phyloP scores from a whole-genome alignment of 1,140 invertebrate genomes.

The Lepeophtheirus salmonis region DNA sequence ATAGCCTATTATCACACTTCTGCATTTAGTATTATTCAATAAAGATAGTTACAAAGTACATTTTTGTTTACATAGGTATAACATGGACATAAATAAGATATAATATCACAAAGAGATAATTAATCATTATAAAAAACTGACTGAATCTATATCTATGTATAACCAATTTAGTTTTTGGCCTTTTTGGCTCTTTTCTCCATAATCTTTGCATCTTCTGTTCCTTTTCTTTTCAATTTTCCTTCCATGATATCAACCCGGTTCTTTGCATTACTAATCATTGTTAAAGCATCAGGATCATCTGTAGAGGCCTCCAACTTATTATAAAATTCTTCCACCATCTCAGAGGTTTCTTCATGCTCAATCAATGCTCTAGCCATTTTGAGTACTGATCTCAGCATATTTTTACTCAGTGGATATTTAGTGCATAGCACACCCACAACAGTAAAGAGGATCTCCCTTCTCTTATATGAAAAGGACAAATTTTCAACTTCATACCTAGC shows the following conservation, averaged over 20 bases:
- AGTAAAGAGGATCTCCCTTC: background rate
- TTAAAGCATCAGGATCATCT: background rate
- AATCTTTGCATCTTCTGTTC: too few relatives aligned
- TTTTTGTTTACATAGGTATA: too few relatives aligned
- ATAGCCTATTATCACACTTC: too few relatives aligned
- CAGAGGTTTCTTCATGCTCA: background rate
- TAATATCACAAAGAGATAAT: too few relatives aligned
- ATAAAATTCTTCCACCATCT: background rate
- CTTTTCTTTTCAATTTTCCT: background rate
- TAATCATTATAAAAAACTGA: too few relatives aligned
- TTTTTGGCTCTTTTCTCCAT: too few relatives aligned
- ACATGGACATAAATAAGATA: too few relatives aligned
- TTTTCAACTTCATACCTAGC: background rate
- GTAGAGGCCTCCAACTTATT: background rate
- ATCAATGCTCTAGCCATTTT: background rate
- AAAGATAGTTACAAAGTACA: too few relatives aligned
- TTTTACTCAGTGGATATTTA: background rate
- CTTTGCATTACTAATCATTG: background rate
- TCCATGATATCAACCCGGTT: background rate
- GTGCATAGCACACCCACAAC: background rate
- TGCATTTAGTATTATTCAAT: too few relatives aligned
- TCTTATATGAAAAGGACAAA: background rate
- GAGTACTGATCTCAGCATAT: background rate
- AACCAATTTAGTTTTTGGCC: too few relatives aligned
- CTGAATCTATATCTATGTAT: too few relatives aligned